Evolutionary conservation across 2,888 invertebrate genomes (phyloP).

Genomic region (Magallana nippona): DNA sequence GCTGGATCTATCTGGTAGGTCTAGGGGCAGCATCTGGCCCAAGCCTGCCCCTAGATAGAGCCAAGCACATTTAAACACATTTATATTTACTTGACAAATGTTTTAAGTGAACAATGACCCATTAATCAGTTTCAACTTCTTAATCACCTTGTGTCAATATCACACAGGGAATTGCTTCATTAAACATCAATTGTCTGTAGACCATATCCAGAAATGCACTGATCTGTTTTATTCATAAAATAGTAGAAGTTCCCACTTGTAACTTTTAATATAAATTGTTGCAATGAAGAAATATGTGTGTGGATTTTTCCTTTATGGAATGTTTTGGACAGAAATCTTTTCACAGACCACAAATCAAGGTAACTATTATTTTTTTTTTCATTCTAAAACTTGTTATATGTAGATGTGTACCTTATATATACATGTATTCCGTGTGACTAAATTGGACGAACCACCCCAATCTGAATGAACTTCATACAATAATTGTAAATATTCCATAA

Average conservation of each 20-base stretch:
- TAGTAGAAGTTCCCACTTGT: neutral
- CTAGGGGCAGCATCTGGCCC: neutral
- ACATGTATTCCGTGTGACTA: no score
- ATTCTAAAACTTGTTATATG: neutral
- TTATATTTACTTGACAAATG: constrained; percentile 28
- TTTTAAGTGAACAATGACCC: constrained; percentile 27
- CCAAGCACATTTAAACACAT: neutral
- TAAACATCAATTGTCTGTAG: constrained; percentile 1
- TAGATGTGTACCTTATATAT: no score
- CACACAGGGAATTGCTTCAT: constrained; percentile 13
- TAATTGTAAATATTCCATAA: no score
- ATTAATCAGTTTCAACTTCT: constrained; percentile 24
- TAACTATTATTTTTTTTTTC: neutral
- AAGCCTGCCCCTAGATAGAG: neutral
- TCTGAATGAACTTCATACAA: no score
- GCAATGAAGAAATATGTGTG: constrained; percentile 25
- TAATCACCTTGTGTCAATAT: constrained; percentile 30
- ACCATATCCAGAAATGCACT: constrained; percentile 18
- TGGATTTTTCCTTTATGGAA: neutral
- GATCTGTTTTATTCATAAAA: neutral
- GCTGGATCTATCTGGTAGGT: neutral
- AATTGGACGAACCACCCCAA: no score
- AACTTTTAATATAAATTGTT: neutral
- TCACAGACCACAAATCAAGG: constrained; percentile 10
- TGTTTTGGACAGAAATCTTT: neutral